These are phyloP conservation scores for Anthophora plumipes DNA, from an alignment of 2,888 invertebrate genomes.

Conservation along the genomic window DNA sequence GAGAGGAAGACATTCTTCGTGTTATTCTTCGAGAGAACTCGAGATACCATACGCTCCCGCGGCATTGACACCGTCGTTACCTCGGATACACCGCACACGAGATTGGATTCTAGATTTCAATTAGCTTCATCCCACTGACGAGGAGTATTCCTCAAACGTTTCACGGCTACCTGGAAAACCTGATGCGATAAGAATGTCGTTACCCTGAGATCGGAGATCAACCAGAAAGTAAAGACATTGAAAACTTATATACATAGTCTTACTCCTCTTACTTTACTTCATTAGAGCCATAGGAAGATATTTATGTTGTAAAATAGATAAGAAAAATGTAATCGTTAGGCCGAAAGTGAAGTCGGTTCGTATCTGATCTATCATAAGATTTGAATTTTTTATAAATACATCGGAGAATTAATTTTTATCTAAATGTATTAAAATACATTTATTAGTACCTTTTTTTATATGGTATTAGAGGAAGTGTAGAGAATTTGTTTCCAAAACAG, in stretches of 20 bases:
- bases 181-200: constrained; percentile 1
- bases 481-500: no score
- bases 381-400: no score
- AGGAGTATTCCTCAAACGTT: constrained; percentile 9
- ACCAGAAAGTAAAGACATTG: not conserved
- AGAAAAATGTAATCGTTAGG: no score
- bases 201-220: not conserved
- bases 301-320: no score
- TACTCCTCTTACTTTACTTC: no score
- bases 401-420: no score
- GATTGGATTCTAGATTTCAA: constrained; percentile 53
- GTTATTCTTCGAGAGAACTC: constrained; percentile 39
- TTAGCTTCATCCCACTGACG: constrained; percentile 32
- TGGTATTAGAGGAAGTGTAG: no score
- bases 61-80: constrained; percentile 70
- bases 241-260: not conserved
- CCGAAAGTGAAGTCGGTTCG: no score
- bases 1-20: constrained; percentile 24
- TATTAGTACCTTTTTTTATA: no score
- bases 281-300: no score
- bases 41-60: constrained; percentile 43
- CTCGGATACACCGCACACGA: constrained; percentile 26
- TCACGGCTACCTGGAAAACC: constrained; percentile 33
- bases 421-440: no score
- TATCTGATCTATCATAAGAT: no score